phyloP scores from a whole-genome alignment of 2,113 vertebrate species.

The Eulemur macaco region DNA sequence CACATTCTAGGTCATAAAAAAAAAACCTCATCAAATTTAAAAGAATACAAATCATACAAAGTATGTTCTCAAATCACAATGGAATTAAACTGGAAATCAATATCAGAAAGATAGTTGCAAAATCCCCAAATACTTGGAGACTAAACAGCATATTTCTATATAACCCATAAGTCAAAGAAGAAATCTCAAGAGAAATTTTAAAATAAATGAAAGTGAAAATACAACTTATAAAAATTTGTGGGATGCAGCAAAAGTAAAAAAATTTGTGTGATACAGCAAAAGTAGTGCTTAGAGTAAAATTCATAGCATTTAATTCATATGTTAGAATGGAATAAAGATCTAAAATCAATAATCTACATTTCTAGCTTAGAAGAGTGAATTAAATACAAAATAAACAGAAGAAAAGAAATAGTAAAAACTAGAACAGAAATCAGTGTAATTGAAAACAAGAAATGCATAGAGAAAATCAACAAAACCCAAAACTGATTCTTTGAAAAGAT shows the following conservation, averaged over 20 bases:
- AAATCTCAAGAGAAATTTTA: background rate
- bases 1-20: background rate
- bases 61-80: background rate
- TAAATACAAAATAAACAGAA: background rate
- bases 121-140: background rate
- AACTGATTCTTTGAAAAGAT: background rate
- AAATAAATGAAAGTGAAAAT: background rate
- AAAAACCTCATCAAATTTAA: background rate
- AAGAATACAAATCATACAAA: background rate
- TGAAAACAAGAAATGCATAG: background rate
- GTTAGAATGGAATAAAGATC: background rate
- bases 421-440: background rate
- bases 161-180: background rate
- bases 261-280: background rate
- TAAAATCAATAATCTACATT: background rate
- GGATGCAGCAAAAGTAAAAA: background rate
- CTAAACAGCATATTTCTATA: background rate
- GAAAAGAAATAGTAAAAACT: background rate
- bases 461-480: background rate
- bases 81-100: background rate
- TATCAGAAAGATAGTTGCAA: background rate
- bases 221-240: background rate
- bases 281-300: background rate
- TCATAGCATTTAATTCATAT: background rate
- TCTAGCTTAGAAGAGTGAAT: background rate